Evolutionary conservation across 2,113 vertebrate genomes (phyloP), one percentile per base, ranked within the genome.

Genomic region (Thymallus thymallus): DNA sequence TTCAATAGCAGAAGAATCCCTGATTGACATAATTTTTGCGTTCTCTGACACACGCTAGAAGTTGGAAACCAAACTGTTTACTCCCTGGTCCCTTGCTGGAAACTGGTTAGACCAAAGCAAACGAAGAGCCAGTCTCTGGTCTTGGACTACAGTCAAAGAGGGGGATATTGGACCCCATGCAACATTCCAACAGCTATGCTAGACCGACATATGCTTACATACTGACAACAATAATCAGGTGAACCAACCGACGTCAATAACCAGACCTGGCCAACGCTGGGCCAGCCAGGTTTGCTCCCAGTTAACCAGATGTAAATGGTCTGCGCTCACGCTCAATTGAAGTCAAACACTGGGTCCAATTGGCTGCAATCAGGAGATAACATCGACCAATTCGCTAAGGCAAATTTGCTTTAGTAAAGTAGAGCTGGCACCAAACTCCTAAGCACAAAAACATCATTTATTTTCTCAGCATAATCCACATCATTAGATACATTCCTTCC

Each of bases 221-320:
- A 35, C 64, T 35, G 7, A 41, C 64, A 66, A 66, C 32, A 66
- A 66, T 66, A 66, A 66, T 66, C 64, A 66, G 30, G 30, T 66
- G 30, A 35, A 66, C 64, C 35, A 22, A 66, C 64, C 66, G 5
- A 68, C 32, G 22, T 68, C 66, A 68, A 22, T 46, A 23, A 64
- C 14, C 22, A 64, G 62, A 29, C 24, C 62, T 12, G n/a, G 12
- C 20, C 13, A 46, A 68, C 3, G 32, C 35, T 7, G 3, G 26
- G 35, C n/a, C 66, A 23, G 35, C 32, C 66, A 68, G 66, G 66
- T 45, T 3, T 68, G 66, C 66, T 45, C 35, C n/a, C 66, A 45
- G 66, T 46, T 68, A 68, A 68, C 20, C 66, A 68, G 20, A 46
- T 46, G n/a, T 22, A 23, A 68, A 68, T 68, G n/a, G 20, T 22